phyloP scores from a whole-genome alignment of 2,797 vertebrate genomes.

The Mus minutoides region DNA sequence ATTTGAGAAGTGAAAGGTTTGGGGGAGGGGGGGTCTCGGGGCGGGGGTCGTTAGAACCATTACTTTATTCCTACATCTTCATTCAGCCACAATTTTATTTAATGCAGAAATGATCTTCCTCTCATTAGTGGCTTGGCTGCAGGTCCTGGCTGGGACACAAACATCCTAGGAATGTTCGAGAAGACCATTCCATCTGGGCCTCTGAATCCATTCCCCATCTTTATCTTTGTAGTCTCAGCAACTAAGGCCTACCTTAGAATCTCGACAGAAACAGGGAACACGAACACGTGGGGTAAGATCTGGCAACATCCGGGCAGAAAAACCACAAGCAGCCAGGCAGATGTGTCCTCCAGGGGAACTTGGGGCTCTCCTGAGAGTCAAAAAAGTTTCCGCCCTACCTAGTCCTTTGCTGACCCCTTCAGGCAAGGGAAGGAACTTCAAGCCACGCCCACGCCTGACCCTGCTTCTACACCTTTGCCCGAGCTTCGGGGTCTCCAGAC shows the following conservation, averaged over 20 bases:
- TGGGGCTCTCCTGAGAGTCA: neutral
- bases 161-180: neutral
- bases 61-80: conserved; percentile 59
- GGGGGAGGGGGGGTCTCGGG: neutral
- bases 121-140: conserved; percentile 48
- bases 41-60: conserved; percentile 53
- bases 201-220: neutral
- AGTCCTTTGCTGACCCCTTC: conserved; percentile 72
- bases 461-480: neutral
- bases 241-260: neutral
- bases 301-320: neutral
- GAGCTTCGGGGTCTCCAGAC: neutral
- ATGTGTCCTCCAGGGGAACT: neutral
- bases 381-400: conserved; percentile 39
- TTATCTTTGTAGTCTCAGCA: neutral
- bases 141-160: neutral
- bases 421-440: conserved; percentile 68
- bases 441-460: neutral
- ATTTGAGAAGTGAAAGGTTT: conserved; percentile 45
- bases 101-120: conserved; percentile 47
- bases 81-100: conserved; percentile 65
- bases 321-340: neutral
- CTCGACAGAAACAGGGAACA: neutral
- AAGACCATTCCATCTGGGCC: neutral
- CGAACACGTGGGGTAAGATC: neutral